Evolutionary conservation across 1,140 invertebrate species (phyloP).

Genomic region (Bombus impatiens): DNA sequence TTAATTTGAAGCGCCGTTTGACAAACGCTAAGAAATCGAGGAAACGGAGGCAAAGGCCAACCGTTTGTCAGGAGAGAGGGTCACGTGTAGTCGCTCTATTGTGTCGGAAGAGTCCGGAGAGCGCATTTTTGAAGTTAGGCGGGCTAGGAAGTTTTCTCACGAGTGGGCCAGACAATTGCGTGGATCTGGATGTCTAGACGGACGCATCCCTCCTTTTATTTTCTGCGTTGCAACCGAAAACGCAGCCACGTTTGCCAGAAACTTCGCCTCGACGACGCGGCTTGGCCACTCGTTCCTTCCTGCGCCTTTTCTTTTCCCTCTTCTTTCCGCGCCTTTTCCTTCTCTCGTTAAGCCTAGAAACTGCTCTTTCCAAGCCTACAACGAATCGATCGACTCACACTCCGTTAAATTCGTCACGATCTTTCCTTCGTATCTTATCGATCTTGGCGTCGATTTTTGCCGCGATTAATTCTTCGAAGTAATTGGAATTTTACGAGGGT

Average conservation of each 20-base stretch:
- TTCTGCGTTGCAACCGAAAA: conserved; percentile 49
- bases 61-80: conserved; percentile 10
- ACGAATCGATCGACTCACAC: no score
- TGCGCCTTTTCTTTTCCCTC: not conserved
- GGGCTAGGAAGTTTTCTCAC: conserved; percentile 63
- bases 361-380: no score
- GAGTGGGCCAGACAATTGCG: conserved; percentile 75
- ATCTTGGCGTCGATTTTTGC: no score
- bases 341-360: no score
- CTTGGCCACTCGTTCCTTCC: conserved; percentile 4
- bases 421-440: no score
- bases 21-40: fast-evolving
- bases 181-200: conserved; percentile 79
- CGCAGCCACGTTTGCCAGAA: conserved; percentile 68
- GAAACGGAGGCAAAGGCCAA: not conserved
- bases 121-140: conserved; percentile 59
- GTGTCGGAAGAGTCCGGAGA: conserved; percentile 43
- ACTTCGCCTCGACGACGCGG: conserved; percentile 30
- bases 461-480: no score
- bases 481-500: no score
- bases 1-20: not conserved
- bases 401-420: no score
- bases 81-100: conserved; percentile 17
- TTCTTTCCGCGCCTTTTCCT: no score
- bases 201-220: conserved; percentile 61